Evolutionary conservation across 2,888 invertebrate genomes (phyloP).

Genomic region (Tortrix viridana): DNA sequence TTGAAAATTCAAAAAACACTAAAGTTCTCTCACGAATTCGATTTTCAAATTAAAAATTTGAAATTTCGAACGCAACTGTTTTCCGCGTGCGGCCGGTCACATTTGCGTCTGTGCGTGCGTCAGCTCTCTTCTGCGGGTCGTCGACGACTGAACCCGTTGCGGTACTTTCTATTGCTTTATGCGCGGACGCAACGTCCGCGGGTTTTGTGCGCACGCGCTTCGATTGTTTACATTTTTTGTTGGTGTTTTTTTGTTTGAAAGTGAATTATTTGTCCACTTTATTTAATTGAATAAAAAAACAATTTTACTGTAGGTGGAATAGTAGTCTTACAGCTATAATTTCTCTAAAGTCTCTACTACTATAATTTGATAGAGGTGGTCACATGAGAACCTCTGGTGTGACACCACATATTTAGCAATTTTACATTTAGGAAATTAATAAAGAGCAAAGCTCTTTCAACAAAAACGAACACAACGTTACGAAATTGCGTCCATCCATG

Average conservation of each 20-base stretch:
- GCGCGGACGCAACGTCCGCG: slow-evolving; percentile 63
- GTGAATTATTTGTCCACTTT: too few relatives aligned
- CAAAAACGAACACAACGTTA: too few relatives aligned
- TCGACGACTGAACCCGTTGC: slow-evolving; percentile 69
- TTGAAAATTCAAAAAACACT: slow-evolving; percentile 52
- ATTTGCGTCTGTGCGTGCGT: slow-evolving; percentile 72
- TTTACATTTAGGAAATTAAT: too few relatives aligned
- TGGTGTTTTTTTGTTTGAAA: background rate
- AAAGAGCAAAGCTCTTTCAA: too few relatives aligned
- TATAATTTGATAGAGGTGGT: too few relatives aligned
- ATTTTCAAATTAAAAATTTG: slow-evolving; percentile 26
- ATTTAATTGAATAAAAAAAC: too few relatives aligned
- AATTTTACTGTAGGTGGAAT: too few relatives aligned
- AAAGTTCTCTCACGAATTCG: slow-evolving; percentile 43
- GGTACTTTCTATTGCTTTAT: slow-evolving; percentile 79
- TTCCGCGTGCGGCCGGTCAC: slow-evolving; percentile 74
- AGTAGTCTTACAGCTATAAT: too few relatives aligned
- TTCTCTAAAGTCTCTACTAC: too few relatives aligned
- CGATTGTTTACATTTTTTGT: slow-evolving; percentile 14
- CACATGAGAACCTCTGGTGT: too few relatives aligned
- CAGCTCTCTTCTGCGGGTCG: slow-evolving; percentile 59
- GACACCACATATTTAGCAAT: too few relatives aligned
- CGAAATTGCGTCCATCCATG: too few relatives aligned
- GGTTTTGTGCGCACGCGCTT: slow-evolving; percentile 26
- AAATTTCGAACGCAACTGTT: slow-evolving; percentile 73